Conservation (phyloP, 2,797 vertebrate genomes). For the Melanotaenia maccullochi region DNA sequence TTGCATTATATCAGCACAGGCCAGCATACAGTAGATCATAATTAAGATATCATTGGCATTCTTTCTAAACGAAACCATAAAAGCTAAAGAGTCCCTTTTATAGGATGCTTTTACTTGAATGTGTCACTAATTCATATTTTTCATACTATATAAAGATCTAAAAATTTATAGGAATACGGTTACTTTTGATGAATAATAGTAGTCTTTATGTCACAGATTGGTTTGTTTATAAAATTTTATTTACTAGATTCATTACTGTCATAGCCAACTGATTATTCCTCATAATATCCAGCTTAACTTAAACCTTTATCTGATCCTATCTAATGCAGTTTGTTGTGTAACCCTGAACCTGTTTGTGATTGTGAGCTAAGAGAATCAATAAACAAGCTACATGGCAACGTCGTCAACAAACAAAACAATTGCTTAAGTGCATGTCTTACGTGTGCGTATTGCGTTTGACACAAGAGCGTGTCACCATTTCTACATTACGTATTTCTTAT, state of each 20-base stretch:
- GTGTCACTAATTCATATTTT: not conserved
- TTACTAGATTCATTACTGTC: not conserved
- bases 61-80: too few species aligned
- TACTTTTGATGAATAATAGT: not conserved
- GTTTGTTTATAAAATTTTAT: not conserved
- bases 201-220: not conserved
- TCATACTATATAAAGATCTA: not conserved
- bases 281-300: not conserved
- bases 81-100: too few species aligned
- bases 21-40: too few species aligned
- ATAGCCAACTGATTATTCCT: not conserved
- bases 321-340: slow-evolving; percentile 16
- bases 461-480: slow-evolving; percentile 16
- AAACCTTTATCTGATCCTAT: slow-evolving; percentile 7
- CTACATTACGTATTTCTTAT: slow-evolving; percentile 44
- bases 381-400: slow-evolving; percentile 15
- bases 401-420: slow-evolving; percentile 12
- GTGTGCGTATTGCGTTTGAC: slow-evolving; percentile 39
- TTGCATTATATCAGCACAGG: not conserved
- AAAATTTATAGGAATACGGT: not conserved
- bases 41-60: too few species aligned
- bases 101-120: not conserved
- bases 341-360: not conserved
- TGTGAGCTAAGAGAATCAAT: not conserved
- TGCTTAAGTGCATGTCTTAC: slow-evolving; percentile 10